These are phyloP conservation scores for Phaethon lepturus DNA, from an alignment of 2,113 vertebrate species.

Conservation along the genomic window DNA sequence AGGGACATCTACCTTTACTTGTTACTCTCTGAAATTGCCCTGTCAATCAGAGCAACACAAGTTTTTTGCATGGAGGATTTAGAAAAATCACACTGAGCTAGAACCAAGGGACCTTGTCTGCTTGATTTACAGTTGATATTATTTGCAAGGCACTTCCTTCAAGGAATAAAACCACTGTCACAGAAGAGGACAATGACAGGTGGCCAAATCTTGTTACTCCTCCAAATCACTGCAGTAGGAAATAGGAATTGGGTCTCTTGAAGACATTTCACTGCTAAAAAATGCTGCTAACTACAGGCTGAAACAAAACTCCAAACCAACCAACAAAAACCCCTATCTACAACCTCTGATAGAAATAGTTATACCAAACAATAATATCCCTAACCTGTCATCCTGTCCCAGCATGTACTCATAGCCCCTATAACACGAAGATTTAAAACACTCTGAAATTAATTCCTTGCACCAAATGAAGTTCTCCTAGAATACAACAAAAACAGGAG, in stretches of 20 bases:
- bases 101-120: neutral
- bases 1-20: neutral
- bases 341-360: neutral
- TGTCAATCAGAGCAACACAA: constrained; percentile 28
- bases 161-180: neutral
- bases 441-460: neutral
- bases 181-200: neutral
- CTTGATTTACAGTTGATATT: neutral
- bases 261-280: neutral
- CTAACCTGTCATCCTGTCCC: neutral
- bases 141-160: neutral
- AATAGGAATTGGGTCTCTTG: neutral
- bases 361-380: neutral
- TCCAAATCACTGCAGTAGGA: neutral
- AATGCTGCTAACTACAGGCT: neutral
- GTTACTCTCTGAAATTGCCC: neutral
- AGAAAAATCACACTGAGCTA: neutral
- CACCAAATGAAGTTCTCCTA: neutral
- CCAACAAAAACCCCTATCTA: neutral
- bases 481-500: neutral
- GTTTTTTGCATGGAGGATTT: neutral
- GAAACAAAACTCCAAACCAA: neutral
- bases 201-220: neutral
- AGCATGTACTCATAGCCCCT: neutral
- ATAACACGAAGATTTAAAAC: neutral